Evolutionary conservation across 1,140 invertebrate species (phyloP), one percentile per base, ranked within the genome.

Genomic region (Zaprionus kolodkinae): DNA sequence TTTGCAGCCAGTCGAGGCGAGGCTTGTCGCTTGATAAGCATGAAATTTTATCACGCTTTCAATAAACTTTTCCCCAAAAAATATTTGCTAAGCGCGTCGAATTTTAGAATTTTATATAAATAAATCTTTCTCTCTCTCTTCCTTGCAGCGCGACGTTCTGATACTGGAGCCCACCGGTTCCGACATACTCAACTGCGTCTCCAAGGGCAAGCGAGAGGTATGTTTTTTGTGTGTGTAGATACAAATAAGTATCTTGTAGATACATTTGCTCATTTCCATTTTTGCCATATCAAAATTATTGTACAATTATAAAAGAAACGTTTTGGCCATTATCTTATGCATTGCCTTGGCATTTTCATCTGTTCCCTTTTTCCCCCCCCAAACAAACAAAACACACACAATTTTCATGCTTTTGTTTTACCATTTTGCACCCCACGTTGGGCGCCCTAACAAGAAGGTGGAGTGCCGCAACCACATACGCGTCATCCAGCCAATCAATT

Each of bases 401-500:
- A 72, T 68, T 71, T 30, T 70, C 70, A 52, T 64, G 40, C 45
- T 50, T 50, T 79, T 71, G 48, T 48, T 76, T 67, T 61, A 63
- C 72, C 64, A 67, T 54, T 54, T 45, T 15, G 60, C 15, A 69
- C 40, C 48, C 48, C 30, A 72, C 57, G 21, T 43, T 61, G 71
- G 85, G 85, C 69, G 45, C 74, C 61, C 61, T 54, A 69, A 59
- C 91, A 93, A 96, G 95, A 95, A 96, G 91, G 97, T 96, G 93
- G 96, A 97, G 91, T 97, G 96, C 92, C 94, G 96, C 63, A 97
- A 97, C 93, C 96, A 97, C 93, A 96, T 97, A 70, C 94, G 96
- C 76, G 96, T 97, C 40, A 96, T 97, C 72, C 96, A 97, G 91
- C 96, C 96, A 6, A 95, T 97, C 86, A 96, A 96, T 25, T 96